Evolutionary conservation across 2,797 vertebrate genomes (phyloP).

Genomic region (Moxostoma hubbsi): DNA sequence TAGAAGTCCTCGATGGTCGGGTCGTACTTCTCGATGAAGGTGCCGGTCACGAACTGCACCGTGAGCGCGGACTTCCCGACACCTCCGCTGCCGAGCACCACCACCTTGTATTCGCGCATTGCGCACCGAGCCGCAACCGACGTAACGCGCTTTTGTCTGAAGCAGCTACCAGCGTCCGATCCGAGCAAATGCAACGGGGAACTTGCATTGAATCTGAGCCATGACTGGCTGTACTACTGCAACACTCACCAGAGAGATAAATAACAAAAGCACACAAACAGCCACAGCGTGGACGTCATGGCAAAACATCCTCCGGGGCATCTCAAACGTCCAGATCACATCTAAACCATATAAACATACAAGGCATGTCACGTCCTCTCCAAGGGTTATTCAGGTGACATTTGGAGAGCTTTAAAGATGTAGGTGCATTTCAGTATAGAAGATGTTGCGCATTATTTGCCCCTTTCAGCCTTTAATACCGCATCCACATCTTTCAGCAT

Average conservation of each 20-base stretch:
- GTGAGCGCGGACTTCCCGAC: constrained; percentile 94
- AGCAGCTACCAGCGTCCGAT: constrained; percentile 39
- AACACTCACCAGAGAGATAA: constrained; percentile 40
- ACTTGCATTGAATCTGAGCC: constrained; percentile 40
- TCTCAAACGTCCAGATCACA: neutral
- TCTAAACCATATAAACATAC: no score
- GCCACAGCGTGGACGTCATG: constrained; percentile 39
- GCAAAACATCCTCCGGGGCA: constrained; percentile 10
- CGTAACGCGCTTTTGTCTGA: constrained; percentile 29
- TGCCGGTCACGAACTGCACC: constrained; percentile 94
- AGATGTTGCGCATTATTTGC: neutral
- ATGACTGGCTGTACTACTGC: constrained; percentile 30
- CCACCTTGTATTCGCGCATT: constrained; percentile 97
- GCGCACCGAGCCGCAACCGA: constrained; percentile 57
- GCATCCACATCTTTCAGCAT: constrained; percentile 45
- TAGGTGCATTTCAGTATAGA: constrained; percentile 4
- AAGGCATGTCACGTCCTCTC: neutral
- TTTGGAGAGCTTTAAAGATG: constrained; percentile 9
- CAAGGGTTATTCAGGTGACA: constrained; percentile 7
- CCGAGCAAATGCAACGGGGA: constrained; percentile 29
- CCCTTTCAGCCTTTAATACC: constrained; percentile 2
- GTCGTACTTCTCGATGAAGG: constrained; percentile 97
- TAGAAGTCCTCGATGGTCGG: constrained; percentile 92
- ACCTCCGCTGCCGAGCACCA: constrained; percentile 92
- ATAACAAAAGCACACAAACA: constrained; percentile 39